These are phyloP conservation scores for Rhagonycha fulva DNA, from an alignment of 2,888 invertebrate genomes.

Conservation along the genomic window DNA sequence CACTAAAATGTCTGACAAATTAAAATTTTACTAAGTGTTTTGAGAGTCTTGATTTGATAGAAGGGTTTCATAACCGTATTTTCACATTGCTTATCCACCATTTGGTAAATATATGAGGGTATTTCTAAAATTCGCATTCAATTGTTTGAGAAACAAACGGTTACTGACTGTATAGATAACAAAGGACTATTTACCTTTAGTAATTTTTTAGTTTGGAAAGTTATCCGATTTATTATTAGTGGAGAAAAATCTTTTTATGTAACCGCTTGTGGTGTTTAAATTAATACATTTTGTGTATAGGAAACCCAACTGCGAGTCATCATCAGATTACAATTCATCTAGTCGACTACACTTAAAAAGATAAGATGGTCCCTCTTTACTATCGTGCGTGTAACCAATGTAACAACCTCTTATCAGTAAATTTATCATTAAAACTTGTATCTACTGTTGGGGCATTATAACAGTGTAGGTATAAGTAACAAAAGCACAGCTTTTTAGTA, in stretches of 20 bases:
- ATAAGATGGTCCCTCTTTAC: conserved; percentile 27
- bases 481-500: neutral
- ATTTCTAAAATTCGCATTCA: neutral
- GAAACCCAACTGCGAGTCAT: conserved; percentile 7
- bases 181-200: neutral
- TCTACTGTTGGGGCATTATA: neutral
- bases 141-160: neutral
- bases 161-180: neutral
- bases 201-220: neutral
- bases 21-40: too few species aligned
- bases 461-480: neutral
- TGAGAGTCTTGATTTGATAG: too few species aligned
- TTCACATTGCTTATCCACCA: neutral
- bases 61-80: neutral
- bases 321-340: conserved; percentile 26
- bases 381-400: conserved; percentile 9
- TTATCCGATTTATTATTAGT: neutral
- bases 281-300: conserved; percentile 21
- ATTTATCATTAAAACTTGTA: conserved; percentile 26
- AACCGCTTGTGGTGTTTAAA: conserved; percentile 20
- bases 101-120: neutral
- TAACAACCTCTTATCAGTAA: conserved; percentile 24
- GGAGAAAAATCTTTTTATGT: neutral
- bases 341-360: conserved; percentile 25
- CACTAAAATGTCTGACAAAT: too few species aligned